A percentile compares a stretch with the other conserved stretches of the same genome.
Conservation (phyloP, 2,113 vertebrate species). For the Sinocyclocheilus anophthalmus region DNA sequence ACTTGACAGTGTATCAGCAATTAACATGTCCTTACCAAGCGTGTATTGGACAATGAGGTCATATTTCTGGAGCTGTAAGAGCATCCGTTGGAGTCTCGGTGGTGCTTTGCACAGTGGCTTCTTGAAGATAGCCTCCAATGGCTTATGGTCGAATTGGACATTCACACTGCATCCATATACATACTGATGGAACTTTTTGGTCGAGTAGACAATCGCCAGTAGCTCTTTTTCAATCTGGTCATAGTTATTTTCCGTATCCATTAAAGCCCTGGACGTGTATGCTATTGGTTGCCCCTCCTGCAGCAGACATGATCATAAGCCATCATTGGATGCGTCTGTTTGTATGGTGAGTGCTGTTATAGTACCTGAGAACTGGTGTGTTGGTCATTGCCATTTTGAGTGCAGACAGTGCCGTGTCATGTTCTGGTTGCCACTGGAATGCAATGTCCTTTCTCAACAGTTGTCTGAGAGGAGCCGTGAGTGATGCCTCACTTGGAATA, state of each 20-base stretch:
- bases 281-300: slow-evolving; percentile 24
- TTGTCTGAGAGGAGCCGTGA: neutral
- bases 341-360: slow-evolving; percentile 32
- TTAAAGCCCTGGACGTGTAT: no score
- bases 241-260: no score
- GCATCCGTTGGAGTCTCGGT: slow-evolving; percentile 15
- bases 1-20: neutral
- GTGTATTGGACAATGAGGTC: neutral
- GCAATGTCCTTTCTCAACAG: slow-evolving; percentile 33
- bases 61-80: slow-evolving; percentile 2
- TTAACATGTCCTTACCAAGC: neutral
- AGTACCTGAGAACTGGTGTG: slow-evolving; percentile 41
- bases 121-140: slow-evolving; percentile 35
- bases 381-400: slow-evolving; percentile 36
- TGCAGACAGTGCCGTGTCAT: neutral
- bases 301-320: slow-evolving; percentile 45
- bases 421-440: slow-evolving; percentile 35
- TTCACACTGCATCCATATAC: slow-evolving; percentile 34
- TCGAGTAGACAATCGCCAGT: slow-evolving; percentile 31
- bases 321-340: slow-evolving; percentile 40
- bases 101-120: slow-evolving; percentile 16
- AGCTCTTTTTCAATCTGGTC: slow-evolving; percentile 45
- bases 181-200: slow-evolving; percentile 42
- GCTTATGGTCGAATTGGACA: slow-evolving; percentile 48
- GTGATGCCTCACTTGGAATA: no score